Conservation (phyloP, 2,888 invertebrate genomes). For the Mamestra brassicae region DNA sequence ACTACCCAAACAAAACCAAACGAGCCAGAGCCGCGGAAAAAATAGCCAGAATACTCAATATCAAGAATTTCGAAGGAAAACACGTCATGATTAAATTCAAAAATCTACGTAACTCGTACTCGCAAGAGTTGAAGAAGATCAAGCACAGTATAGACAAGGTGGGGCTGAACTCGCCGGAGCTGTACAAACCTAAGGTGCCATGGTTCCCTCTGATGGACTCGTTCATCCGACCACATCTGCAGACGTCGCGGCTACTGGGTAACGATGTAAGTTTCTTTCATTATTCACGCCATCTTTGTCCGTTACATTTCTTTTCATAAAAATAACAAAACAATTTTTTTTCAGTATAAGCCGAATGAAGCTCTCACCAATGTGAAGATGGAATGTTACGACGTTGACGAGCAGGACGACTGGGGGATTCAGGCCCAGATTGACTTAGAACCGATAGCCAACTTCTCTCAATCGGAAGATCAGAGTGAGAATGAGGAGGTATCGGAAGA, state of each 20-base stretch:
- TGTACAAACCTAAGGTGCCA: constrained; percentile 74
- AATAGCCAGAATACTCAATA: constrained; percentile 74
- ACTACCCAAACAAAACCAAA: constrained; percentile 71
- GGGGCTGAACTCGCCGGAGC: constrained; percentile 47
- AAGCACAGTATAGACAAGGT: constrained; percentile 54
- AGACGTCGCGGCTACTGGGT: constrained; percentile 47
- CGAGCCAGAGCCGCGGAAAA: constrained; percentile 67
- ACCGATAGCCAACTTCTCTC: constrained; percentile 30
- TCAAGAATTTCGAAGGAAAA: constrained; percentile 73
- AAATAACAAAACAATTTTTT: background rate
- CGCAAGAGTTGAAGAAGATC: constrained; percentile 81
- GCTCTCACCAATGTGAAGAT: constrained; percentile 27
- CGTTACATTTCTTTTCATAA: background rate
- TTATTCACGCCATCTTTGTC: background rate
- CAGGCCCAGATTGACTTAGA: constrained; percentile 22
- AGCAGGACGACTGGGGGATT: constrained; percentile 35
- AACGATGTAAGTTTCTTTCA: constrained; percentile 31
- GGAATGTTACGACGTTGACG: constrained; percentile 45
- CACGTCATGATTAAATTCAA: constrained; percentile 81
- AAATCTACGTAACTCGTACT: constrained; percentile 80
- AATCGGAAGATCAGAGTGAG: constrained; percentile 40
- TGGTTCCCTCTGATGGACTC: constrained; percentile 78
- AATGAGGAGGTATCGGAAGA: constrained; percentile 46
- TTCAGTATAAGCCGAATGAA: constrained; percentile 33
- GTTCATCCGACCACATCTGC: constrained; percentile 75